These are phyloP conservation scores for Dermatemys mawii DNA, from an alignment of 2,113 vertebrate species.

Conservation along the genomic window DNA sequence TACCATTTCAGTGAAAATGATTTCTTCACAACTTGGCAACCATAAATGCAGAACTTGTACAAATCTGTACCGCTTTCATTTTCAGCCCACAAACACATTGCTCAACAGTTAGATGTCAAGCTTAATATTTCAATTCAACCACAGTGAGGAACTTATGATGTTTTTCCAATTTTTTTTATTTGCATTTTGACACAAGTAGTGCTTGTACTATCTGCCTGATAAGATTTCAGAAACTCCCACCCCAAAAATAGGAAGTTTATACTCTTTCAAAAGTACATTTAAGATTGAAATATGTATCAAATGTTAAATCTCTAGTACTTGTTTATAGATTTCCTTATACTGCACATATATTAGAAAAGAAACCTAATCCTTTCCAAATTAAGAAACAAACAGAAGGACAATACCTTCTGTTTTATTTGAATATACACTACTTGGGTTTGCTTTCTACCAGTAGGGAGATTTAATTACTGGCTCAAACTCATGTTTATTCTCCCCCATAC, in stretches of 20 bases:
- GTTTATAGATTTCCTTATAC: constrained; percentile 26
- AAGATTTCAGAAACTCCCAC: background rate
- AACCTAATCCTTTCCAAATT: constrained; percentile 17
- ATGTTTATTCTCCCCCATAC: background rate
- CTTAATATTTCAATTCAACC: background rate
- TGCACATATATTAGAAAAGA: background rate
- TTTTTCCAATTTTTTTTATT: background rate
- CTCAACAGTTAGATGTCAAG: background rate
- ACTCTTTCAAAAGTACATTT: background rate
- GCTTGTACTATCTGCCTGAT: background rate
- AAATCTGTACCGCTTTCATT: background rate
- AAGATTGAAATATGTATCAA: background rate
- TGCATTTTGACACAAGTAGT: background rate
- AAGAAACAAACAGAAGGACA: background rate
- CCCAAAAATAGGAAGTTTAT: background rate
- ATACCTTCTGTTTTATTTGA: constrained; percentile 14
- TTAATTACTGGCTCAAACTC: background rate
- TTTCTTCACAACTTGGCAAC: background rate
- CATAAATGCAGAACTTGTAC: background rate
- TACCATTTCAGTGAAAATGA: background rate
- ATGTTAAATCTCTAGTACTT: constrained; percentile 12
- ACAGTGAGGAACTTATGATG: background rate
- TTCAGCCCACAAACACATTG: background rate
- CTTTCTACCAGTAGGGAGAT: background rate
- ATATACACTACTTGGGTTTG: background rate